Percentiles rank a stretch among this genome's conserved stretches.
phyloP scores from a whole-genome alignment of 1,140 invertebrate genomes.

The Drosophila sechellia region DNA sequence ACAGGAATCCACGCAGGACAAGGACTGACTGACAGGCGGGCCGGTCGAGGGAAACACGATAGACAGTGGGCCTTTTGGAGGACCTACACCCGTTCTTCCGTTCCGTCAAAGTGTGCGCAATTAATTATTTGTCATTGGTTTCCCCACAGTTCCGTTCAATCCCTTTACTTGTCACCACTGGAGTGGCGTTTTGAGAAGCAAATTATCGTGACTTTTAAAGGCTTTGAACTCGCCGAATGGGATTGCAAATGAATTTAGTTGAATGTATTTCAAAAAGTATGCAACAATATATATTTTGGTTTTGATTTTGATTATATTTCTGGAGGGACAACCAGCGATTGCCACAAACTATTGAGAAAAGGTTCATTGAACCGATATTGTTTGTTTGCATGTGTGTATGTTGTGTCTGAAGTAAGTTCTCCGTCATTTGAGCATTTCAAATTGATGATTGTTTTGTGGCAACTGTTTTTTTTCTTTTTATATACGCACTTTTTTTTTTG shows the following conservation, averaged over 20 bases:
- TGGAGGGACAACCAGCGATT: too few relatives aligned
- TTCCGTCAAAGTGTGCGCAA: slow-evolving; percentile 66
- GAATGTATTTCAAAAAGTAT: too few relatives aligned
- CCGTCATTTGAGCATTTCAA: slow-evolving; percentile 38
- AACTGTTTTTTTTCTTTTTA: slow-evolving; percentile 16
- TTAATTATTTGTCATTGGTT: slow-evolving; percentile 80
- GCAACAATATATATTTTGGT: too few relatives aligned
- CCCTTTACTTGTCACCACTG: neutral
- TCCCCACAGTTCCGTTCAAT: slow-evolving; percentile 13
- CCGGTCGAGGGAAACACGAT: neutral
- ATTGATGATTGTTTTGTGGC: slow-evolving; percentile 42
- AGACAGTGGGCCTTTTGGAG: neutral
- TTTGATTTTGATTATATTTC: too few relatives aligned
- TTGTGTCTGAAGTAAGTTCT: slow-evolving; percentile 18
- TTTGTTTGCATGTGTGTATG: neutral
- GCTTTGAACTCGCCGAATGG: neutral
- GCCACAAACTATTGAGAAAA: neutral
- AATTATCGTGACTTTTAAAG: slow-evolving; percentile 15
- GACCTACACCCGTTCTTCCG: neutral
- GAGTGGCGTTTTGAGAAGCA: neutral
- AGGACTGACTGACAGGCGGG: neutral
- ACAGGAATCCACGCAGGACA: slow-evolving; percentile 22
- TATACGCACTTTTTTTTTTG: neutral
- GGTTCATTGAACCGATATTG: slow-evolving; percentile 6
- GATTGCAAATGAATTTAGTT: neutral